These are phyloP conservation scores for Papilio polytes DNA, from an alignment of 1,140 invertebrate species.

Conservation along the genomic window DNA sequence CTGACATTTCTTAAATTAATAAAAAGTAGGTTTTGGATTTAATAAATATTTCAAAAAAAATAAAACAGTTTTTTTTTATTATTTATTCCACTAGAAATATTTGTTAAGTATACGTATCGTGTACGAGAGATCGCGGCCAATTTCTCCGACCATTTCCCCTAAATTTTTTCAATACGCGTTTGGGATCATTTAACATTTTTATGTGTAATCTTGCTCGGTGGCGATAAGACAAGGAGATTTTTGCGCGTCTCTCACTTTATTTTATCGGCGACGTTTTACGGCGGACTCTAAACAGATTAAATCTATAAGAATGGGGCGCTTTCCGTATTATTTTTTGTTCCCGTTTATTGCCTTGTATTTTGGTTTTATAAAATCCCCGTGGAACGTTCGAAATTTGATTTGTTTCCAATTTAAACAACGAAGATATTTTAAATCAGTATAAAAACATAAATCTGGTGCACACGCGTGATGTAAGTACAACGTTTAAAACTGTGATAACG, in stretches of 20 bases:
- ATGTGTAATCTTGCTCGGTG: slow-evolving; percentile 81
- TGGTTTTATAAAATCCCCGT: slow-evolving; percentile 54
- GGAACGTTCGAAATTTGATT: slow-evolving; percentile 26
- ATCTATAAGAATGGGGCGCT: slow-evolving; percentile 68
- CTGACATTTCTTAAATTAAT: neutral
- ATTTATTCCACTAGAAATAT: slow-evolving; percentile 42
- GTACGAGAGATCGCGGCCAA: slow-evolving; percentile 54
- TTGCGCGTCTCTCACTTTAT: slow-evolving; percentile 76
- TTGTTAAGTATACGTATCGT: slow-evolving; percentile 48
- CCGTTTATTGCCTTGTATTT: slow-evolving; percentile 65
- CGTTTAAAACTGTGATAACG: too few relatives aligned
- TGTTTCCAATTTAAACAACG: neutral
- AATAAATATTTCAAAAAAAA: neutral
- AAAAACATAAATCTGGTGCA: neutral
- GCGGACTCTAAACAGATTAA: slow-evolving; percentile 79
- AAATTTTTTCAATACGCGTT: slow-evolving; percentile 82
- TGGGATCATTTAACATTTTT: slow-evolving; percentile 83
- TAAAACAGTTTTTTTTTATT: neutral
- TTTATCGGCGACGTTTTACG: slow-evolving; percentile 80
- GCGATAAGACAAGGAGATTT: slow-evolving; percentile 79
- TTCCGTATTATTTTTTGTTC: slow-evolving; percentile 48
- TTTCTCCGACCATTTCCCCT: slow-evolving; percentile 72
- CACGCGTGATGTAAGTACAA: too few relatives aligned
- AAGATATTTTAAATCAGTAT: neutral
- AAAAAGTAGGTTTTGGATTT: too few relatives aligned